Conservation (phyloP, 2,113 vertebrate genomes). For the Amblyornis subalaris region DNA sequence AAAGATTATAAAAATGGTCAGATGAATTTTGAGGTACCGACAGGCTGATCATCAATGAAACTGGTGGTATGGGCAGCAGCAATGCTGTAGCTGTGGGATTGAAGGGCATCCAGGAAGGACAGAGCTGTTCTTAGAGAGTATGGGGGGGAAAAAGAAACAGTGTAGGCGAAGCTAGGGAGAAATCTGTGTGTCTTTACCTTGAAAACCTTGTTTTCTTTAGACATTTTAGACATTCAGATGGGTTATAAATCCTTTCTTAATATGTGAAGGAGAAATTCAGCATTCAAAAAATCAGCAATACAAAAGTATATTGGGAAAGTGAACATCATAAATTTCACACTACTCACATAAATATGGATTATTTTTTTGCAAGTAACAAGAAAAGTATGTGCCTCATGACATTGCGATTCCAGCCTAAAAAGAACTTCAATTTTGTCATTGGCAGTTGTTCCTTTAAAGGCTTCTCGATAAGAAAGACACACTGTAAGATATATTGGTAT, state of each 20-base stretch:
- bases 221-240: background rate
- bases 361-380: background rate
- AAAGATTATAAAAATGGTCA: background rate
- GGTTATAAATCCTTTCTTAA: background rate
- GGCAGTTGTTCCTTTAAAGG: background rate
- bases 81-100: background rate
- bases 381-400: background rate
- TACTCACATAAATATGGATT: background rate
- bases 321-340: background rate
- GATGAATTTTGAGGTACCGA: background rate
- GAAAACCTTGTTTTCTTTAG: background rate
- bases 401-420: background rate
- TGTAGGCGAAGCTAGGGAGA: background rate
- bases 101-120: background rate
- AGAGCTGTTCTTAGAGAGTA: background rate
- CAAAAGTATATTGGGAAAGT: background rate
- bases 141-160: fast-evolving
- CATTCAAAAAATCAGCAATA: background rate
- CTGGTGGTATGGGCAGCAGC: background rate
- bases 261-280: background rate
- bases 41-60: background rate
- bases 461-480: background rate
- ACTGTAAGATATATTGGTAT: background rate
- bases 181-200: background rate
- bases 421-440: background rate